Evolutionary conservation across 1,140 invertebrate species (phyloP).

Genomic region (Drosophila eugracilis): DNA sequence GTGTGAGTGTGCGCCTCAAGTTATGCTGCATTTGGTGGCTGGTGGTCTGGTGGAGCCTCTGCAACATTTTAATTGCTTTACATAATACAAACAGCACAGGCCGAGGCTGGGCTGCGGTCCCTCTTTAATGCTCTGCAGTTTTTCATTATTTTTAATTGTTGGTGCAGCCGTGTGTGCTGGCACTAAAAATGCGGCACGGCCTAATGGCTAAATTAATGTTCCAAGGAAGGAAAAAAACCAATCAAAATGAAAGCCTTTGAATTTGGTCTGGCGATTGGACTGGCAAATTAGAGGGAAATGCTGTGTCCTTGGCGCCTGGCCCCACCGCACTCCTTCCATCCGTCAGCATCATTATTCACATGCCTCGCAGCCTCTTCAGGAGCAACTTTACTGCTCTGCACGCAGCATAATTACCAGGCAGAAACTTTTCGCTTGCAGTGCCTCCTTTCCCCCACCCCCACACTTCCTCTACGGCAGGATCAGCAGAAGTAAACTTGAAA

Average conservation of each 20-base stretch:
- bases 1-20: slow-evolving; percentile 47
- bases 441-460: neutral
- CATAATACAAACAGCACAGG: slow-evolving; percentile 63
- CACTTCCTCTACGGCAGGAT: slow-evolving; percentile 44
- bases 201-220: slow-evolving; percentile 38
- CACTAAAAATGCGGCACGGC: slow-evolving; percentile 15
- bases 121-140: slow-evolving; percentile 43
- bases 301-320: slow-evolving; percentile 6
- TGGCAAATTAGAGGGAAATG: slow-evolving; percentile 23
- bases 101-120: slow-evolving; percentile 11
- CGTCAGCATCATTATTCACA: slow-evolving; percentile 67
- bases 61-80: slow-evolving; percentile 79
- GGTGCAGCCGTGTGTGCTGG: slow-evolving; percentile 40
- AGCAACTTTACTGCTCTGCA: slow-evolving; percentile 44
- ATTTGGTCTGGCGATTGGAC: slow-evolving; percentile 20
- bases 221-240: neutral
- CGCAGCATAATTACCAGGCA: slow-evolving; percentile 71
- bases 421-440: slow-evolving; percentile 50
- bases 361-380: slow-evolving; percentile 49
- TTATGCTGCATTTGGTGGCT: slow-evolving; percentile 54
- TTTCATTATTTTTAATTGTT: slow-evolving; percentile 80
- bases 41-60: slow-evolving; percentile 38
- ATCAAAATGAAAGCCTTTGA: slow-evolving; percentile 9
- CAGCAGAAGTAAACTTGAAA: slow-evolving; percentile 55
- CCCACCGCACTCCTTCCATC: slow-evolving; percentile 8